Percentiles rank a stretch among this genome's conserved stretches.
These are phyloP conservation scores for Myotis myotis DNA, from an alignment of 2,797 vertebrate genomes.

Conservation along the genomic window DNA sequence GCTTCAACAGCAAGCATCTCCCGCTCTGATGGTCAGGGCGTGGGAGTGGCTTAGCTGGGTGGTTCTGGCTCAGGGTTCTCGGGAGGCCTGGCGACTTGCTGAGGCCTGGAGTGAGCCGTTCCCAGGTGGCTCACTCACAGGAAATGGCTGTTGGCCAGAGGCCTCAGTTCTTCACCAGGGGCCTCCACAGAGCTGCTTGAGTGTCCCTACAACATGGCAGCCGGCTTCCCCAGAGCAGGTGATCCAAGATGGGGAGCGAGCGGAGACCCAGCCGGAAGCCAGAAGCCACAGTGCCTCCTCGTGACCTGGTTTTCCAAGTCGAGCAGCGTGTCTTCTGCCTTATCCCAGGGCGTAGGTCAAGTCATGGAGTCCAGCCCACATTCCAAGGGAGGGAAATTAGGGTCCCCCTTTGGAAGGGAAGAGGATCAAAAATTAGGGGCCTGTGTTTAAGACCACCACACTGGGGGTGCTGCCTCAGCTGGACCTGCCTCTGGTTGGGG, in stretches of 20 bases:
- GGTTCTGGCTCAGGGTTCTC: neutral
- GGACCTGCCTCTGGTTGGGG: neutral
- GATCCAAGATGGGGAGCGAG: neutral
- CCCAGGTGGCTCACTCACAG: neutral
- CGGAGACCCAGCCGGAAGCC: neutral
- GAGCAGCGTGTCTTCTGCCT: neutral
- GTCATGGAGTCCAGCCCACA: neutral
- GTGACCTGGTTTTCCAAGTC: neutral
- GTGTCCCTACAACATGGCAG: neutral
- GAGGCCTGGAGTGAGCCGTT: neutral
- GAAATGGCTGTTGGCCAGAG: neutral
- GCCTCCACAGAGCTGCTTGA: neutral
- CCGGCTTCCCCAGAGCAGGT: neutral
- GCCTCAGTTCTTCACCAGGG: neutral
- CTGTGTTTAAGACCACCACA: neutral
- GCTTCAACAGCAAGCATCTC: neutral
- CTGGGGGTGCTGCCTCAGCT: neutral
- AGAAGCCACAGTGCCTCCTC: neutral
- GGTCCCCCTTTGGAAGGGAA: neutral
- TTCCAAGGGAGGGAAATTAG: neutral
- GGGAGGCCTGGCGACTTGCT: neutral
- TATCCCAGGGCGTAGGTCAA: neutral
- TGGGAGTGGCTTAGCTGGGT: neutral
- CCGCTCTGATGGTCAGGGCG: neutral
- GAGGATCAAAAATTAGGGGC: neutral